These are phyloP conservation scores for Apantesis nais DNA, from an alignment of 2,888 invertebrate species.

Conservation along the genomic window DNA sequence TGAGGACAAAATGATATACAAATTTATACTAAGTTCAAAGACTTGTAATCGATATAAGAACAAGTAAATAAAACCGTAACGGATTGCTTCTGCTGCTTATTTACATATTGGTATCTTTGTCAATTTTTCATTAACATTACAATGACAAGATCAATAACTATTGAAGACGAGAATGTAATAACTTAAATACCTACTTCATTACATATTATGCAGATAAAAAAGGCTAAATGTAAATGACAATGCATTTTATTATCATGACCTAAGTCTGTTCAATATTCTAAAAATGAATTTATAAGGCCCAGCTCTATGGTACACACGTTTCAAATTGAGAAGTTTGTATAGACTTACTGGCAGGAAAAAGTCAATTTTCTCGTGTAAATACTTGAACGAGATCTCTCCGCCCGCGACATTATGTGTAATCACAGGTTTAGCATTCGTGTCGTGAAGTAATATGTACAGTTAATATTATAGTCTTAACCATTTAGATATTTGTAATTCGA, in stretches of 20 bases:
- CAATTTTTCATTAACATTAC: not conserved
- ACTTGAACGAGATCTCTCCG: slow-evolving; percentile 59
- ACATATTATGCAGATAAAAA: not conserved
- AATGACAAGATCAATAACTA: slow-evolving; percentile 1
- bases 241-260: not conserved
- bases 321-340: slow-evolving; percentile 45
- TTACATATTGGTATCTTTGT: slow-evolving; percentile 1
- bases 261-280: not conserved
- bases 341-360: slow-evolving; percentile 46
- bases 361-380: slow-evolving; percentile 67
- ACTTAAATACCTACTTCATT: not conserved
- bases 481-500: not conserved
- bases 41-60: slow-evolving; percentile 3
- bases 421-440: slow-evolving; percentile 34
- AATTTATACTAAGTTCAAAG: slow-evolving; percentile 13
- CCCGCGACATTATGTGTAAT: slow-evolving; percentile 49
- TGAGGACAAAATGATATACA: slow-evolving; percentile 1
- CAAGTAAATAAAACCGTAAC: slow-evolving; percentile 3
- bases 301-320: slow-evolving; percentile 12
- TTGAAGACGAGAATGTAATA: not conserved
- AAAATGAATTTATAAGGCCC: slow-evolving; percentile 11
- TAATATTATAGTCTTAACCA: slow-evolving; percentile 18
- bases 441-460: slow-evolving; percentile 28
- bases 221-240: not conserved
- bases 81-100: not conserved